A percentile compares a stretch with the other conserved stretches of the same genome.
Conservation (phyloP, 2,888 invertebrate species). For the Drosophila meridiana region DNA sequence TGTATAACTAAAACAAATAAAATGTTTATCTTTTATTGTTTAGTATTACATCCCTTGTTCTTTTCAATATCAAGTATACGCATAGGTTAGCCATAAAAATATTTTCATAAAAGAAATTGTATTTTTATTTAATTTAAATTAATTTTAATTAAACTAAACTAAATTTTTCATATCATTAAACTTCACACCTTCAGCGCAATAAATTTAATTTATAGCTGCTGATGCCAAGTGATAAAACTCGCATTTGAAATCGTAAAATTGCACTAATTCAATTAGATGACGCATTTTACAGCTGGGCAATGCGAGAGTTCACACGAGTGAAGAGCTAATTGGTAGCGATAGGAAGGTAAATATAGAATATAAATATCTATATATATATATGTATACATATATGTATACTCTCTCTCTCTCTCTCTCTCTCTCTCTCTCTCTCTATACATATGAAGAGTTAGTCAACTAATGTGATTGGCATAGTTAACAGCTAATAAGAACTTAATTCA, state of each 20-base stretch:
- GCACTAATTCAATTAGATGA: constrained; percentile 52
- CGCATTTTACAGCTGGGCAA: background rate
- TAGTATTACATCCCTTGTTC: no score
- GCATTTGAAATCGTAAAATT: constrained; percentile 26
- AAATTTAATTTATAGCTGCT: background rate
- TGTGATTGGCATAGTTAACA: constrained; percentile 36
- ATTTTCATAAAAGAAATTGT: background rate
- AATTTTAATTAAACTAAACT: background rate
- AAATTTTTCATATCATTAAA: background rate
- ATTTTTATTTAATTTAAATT: background rate
- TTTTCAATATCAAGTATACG: background rate
- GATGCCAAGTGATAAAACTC: constrained; percentile 14
- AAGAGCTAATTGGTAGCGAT: background rate
- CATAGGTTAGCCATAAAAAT: background rate
- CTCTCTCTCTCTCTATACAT: background rate
- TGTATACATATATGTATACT: background rate
- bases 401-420: background rate
- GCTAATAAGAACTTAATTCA: constrained; percentile 76
- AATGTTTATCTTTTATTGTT: no score
- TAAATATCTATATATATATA: background rate
- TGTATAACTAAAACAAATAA: no score
- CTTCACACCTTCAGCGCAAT: constrained; percentile 3
- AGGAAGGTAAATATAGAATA: no score
- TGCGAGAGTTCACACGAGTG: constrained; percentile 55
- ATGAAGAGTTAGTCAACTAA: background rate